These are phyloP conservation scores for Polydrusus pterygomalis DNA, from an alignment of 2,888 invertebrate genomes.

Conservation along the genomic window DNA sequence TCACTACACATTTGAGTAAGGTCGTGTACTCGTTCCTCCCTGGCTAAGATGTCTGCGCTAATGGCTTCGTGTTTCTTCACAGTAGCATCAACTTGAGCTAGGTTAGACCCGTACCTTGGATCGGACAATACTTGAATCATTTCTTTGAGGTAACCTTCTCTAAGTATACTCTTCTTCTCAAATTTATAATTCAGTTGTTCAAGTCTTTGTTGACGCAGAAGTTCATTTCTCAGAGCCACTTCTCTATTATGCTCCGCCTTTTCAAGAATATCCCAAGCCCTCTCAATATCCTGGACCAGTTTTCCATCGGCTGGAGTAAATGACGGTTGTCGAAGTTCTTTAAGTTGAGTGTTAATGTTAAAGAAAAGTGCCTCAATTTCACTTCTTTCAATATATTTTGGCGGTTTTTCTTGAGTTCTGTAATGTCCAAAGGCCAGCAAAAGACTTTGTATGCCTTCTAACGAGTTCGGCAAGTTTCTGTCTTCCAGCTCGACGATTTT, in stretches of 20 bases:
- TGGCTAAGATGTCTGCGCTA: constrained; percentile 95
- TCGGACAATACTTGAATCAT: constrained; percentile 97
- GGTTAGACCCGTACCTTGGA: constrained; percentile 91
- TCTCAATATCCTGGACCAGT: constrained; percentile 95
- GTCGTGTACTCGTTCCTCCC: constrained; percentile 95
- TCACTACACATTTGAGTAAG: constrained; percentile 95
- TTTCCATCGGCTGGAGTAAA: constrained; percentile 92
- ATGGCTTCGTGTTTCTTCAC: constrained; percentile 99
- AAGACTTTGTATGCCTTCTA: constrained; percentile 95
- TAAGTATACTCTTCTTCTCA: constrained; percentile 93
- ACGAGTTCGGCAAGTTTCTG: constrained; percentile 92
- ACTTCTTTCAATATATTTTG: constrained; percentile 97
- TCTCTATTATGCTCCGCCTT: constrained; percentile 95
- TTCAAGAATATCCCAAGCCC: constrained; percentile 95
- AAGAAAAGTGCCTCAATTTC: constrained; percentile 98
- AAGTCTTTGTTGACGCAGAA: constrained; percentile 92
- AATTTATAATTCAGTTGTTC: constrained; percentile 97
- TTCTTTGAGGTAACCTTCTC: constrained; percentile 97
- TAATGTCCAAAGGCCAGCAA: constrained; percentile 95
- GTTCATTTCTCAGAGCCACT: constrained; percentile 91
- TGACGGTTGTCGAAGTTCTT: constrained; percentile 92
- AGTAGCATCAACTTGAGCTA: constrained; percentile 96
- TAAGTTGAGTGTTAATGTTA: constrained; percentile 96
- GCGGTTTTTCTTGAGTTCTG: constrained; percentile 97
- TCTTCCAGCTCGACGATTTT: constrained; percentile 90